phyloP scores from a whole-genome alignment of 2,888 invertebrate species.

The Lochmaea capreae region DNA sequence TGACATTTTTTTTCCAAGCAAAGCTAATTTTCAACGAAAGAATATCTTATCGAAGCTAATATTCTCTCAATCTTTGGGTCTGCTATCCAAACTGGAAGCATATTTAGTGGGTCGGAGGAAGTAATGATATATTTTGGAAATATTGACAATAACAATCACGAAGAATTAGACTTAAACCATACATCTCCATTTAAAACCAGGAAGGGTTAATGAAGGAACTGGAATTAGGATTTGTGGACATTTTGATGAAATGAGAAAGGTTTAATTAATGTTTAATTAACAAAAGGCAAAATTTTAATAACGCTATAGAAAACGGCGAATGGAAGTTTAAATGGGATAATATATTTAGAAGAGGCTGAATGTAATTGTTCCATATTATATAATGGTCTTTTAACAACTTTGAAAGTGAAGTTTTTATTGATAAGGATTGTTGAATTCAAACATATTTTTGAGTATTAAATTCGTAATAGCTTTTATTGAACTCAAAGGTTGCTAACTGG shows the following conservation, averaged over 20 bases:
- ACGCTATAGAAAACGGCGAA: conserved; percentile 4
- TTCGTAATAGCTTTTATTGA: too few relatives aligned
- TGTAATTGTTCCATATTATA: conserved; percentile 1
- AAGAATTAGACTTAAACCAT: neutral
- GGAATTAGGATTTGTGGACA: conserved; percentile 1
- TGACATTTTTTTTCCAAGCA: too few relatives aligned
- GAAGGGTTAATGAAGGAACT: neutral
- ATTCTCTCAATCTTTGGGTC: too few relatives aligned
- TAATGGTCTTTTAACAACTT: neutral
- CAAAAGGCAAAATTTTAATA: conserved; percentile 8
- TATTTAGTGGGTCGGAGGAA: too few relatives aligned
- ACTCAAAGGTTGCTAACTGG: too few relatives aligned
- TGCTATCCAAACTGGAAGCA: too few relatives aligned
- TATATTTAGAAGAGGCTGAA: neutral
- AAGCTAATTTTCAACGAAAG: too few relatives aligned
- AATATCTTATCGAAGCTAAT: too few relatives aligned
- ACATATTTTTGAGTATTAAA: too few relatives aligned
- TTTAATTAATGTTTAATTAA: conserved; percentile 6
- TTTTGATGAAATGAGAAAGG: neutral
- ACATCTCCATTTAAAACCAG: neutral
- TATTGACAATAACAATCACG: neutral
- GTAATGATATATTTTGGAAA: neutral
- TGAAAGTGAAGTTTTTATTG: neutral
- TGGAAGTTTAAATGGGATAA: conserved; percentile 3
- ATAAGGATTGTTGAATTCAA: neutral